Conservation (phyloP, 2,797 vertebrate genomes). For the Neosilurus hyrtlii region DNA sequence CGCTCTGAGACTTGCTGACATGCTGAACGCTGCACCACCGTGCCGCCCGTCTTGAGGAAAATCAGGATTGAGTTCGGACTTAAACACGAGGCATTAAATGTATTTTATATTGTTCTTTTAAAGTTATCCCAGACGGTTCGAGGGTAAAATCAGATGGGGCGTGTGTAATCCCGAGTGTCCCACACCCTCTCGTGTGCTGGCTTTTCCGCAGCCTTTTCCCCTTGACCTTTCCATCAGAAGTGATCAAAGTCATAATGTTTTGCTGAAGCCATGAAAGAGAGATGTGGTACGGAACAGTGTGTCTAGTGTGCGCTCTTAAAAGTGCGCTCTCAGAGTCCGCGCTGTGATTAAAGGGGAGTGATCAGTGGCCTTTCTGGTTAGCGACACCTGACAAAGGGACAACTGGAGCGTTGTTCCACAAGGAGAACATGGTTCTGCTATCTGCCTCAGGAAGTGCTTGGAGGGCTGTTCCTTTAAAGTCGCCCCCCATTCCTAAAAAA, state of each 20-base stretch:
- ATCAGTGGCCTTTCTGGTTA: slow-evolving; percentile 13
- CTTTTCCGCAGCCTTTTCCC: background rate
- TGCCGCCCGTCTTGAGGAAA: background rate
- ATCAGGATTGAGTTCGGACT: background rate
- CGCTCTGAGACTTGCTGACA: too few relatives aligned
- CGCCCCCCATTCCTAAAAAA: background rate
- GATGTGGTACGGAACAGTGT: slow-evolving; percentile 12
- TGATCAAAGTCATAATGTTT: slow-evolving; percentile 15
- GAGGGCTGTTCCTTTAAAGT: slow-evolving; percentile 45
- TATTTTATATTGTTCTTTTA: background rate
- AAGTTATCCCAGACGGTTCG: background rate
- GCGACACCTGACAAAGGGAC: slow-evolving; percentile 41
- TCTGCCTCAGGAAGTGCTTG: slow-evolving; percentile 15
- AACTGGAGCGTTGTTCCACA: slow-evolving; percentile 40
- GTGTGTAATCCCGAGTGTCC: background rate
- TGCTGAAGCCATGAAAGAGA: slow-evolving; percentile 15
- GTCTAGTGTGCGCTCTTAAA: slow-evolving; percentile 3
- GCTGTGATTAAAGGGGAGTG: slow-evolving; percentile 43
- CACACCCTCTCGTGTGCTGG: background rate
- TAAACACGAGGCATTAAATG: background rate
- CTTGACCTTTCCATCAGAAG: background rate
- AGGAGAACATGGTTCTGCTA: background rate
- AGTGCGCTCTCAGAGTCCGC: slow-evolving; percentile 14
- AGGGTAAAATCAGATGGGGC: background rate
- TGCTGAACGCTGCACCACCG: too few relatives aligned